A percentile compares a stretch with the other conserved stretches of the same genome.
These are phyloP conservation scores for Hippoglossus stenolepis DNA, from an alignment of 2,113 vertebrate species.

Conservation along the genomic window DNA sequence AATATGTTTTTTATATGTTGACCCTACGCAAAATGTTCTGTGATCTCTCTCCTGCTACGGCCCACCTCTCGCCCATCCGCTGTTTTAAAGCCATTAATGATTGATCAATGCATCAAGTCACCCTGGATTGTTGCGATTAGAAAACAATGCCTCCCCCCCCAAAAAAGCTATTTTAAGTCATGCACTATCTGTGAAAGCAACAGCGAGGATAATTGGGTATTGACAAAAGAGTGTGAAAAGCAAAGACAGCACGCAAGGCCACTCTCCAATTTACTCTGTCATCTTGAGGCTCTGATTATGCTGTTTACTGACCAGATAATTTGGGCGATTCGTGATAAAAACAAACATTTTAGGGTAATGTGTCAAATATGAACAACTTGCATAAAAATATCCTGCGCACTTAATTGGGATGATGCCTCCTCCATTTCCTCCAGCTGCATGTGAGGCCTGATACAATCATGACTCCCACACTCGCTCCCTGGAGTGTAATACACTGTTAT, in stretches of 20 bases:
- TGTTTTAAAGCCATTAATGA: slow-evolving; percentile 57
- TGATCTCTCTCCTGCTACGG: background rate
- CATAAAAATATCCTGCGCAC: slow-evolving; percentile 37
- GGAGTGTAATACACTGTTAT: slow-evolving; percentile 48
- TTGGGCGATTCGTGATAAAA: slow-evolving; percentile 67
- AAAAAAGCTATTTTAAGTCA: slow-evolving; percentile 70
- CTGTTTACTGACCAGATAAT: slow-evolving; percentile 79
- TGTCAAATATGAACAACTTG: slow-evolving; percentile 40
- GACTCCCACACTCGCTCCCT: slow-evolving; percentile 38
- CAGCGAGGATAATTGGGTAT: slow-evolving; percentile 82
- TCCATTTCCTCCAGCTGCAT: slow-evolving; percentile 9
- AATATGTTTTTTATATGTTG: background rate
- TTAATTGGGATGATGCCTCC: slow-evolving; percentile 42
- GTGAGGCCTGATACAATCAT: slow-evolving; percentile 25
- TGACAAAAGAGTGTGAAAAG: slow-evolving; percentile 78
- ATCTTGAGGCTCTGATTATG: slow-evolving; percentile 79
- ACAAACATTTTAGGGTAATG: slow-evolving; percentile 63
- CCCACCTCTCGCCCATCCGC: background rate
- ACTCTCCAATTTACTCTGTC: slow-evolving; percentile 77
- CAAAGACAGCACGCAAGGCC: slow-evolving; percentile 61
- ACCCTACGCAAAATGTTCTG: slow-evolving; percentile 2
- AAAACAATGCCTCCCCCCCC: slow-evolving; percentile 60
- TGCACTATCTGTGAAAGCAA: slow-evolving; percentile 62
- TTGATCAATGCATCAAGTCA: slow-evolving; percentile 68
- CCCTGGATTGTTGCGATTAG: slow-evolving; percentile 77